Evolutionary conservation across 2,797 vertebrate genomes (phyloP), one percentile per base, ranked within the genome.

Genomic region (Miichthys miiuy): DNA sequence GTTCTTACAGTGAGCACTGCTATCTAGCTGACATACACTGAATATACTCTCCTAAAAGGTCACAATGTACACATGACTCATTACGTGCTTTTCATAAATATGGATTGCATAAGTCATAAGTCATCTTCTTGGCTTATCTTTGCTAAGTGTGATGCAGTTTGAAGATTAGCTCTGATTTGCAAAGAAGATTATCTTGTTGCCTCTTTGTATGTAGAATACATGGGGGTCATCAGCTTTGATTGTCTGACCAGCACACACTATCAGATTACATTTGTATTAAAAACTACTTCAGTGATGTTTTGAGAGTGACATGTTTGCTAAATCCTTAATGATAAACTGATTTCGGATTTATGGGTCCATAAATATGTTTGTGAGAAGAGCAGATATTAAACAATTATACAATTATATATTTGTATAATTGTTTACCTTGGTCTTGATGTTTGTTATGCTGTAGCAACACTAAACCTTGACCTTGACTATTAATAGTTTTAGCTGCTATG

Each of bases 401-500:
- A 27, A 27, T 4, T 27, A 27, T 30, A 30, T 34, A 34, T 34
- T 67, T 58, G 16, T 14, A n/a, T 51, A 5, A 66, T 14, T 17
- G 11, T 50, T 71, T 65, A 27, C 21, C 52, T 23, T 75, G n/a
- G 30, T 68, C 18, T 46, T 17, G 27, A 25, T 75, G 48, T 3
- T 30, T 87, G 87, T 87, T 84, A 89, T 69, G 52, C 63, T 69
- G 38, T 12, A 12, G 6, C 50, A 75, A 68, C 50, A 51, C 14
- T 70, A 57, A 82, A 81, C 78, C 20, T 54, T 75, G 70, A 83
- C 80, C 87, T 78, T 63, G 5, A 42, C 51, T 78, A 63, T 85
- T 44, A 71, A 34, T 42, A 25, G 12, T 66, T 10, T 71, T 57
- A 21, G 34, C 41, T 62, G 18, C 51, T 63, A 57, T 56, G 20